A percentile compares a stretch with the other conserved stretches of the same genome.
phyloP scores from a whole-genome alignment of 2,113 vertebrate species.

The Mastomys coucha region DNA sequence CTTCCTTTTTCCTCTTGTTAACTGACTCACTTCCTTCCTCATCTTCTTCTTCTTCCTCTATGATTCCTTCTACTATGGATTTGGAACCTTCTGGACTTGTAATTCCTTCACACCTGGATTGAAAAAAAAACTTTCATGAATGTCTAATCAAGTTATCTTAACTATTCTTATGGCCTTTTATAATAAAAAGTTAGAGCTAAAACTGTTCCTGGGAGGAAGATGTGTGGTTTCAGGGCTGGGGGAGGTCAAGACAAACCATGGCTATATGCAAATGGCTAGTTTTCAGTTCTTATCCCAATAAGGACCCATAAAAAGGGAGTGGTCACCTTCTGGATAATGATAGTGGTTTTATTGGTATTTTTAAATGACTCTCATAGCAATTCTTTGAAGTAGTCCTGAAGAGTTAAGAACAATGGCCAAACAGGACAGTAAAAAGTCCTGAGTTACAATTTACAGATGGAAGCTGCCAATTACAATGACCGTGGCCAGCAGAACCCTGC shows the following conservation, averaged over 20 bases:
- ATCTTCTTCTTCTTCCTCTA: slow-evolving; percentile 96
- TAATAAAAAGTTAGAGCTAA: slow-evolving; percentile 55
- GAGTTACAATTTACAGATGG: slow-evolving; percentile 20
- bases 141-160: slow-evolving; percentile 36
- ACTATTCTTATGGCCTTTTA: not conserved
- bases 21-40: slow-evolving; percentile 93
- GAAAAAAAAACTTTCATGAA: slow-evolving; percentile 43
- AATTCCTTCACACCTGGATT: slow-evolving; percentile 93
- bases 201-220: not conserved
- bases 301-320: slow-evolving; percentile 3
- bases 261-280: not conserved
- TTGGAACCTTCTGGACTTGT: slow-evolving; percentile 92
- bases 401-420: slow-evolving; percentile 25
- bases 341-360: slow-evolving; percentile 33
- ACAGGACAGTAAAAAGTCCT: not conserved
- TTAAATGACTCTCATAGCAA: slow-evolving; percentile 23
- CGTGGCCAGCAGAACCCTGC: slow-evolving; percentile 25
- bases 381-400: slow-evolving; percentile 15
- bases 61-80: slow-evolving; percentile 94
- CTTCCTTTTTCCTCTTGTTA: slow-evolving; percentile 97
- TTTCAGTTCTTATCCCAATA: slow-evolving; percentile 26
- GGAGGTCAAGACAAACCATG: not conserved
- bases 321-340: slow-evolving; percentile 5
- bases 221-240: not conserved
- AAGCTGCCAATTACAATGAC: slow-evolving; percentile 45